phyloP scores from a whole-genome alignment of 2,113 vertebrate species.

The Axis porcinus region DNA sequence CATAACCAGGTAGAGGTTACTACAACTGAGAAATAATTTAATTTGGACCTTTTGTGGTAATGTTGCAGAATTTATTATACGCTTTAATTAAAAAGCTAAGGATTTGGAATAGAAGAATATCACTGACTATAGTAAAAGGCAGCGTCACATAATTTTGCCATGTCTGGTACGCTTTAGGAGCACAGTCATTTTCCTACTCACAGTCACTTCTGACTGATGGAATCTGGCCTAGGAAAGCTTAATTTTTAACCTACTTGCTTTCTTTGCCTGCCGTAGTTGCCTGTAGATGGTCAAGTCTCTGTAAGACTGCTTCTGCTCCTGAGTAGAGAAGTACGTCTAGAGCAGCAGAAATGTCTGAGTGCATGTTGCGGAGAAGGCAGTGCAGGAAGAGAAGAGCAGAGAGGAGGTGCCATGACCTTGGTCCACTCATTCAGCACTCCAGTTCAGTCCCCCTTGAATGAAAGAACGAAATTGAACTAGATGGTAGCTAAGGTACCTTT shows the following conservation, averaged over 20 bases:
- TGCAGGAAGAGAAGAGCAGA: not conserved
- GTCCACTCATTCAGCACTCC: not conserved
- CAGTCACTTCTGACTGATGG: not conserved
- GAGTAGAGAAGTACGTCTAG: not conserved
- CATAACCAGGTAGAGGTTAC: not conserved
- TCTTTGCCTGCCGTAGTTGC: not conserved
- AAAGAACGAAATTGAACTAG: not conserved
- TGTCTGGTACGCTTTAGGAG: not conserved
- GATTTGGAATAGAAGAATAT: not conserved
- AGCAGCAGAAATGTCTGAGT: not conserved
- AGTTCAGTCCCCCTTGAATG: not conserved
- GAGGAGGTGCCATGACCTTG: not conserved
- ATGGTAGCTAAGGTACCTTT: not conserved
- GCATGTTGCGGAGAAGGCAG: rapidly evolving
- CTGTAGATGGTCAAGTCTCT: not conserved
- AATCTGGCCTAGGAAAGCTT: not conserved
- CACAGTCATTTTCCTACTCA: not conserved
- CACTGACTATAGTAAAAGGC: not conserved
- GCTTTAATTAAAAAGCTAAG: not conserved
- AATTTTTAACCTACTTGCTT: not conserved
- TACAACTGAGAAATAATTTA: not conserved
- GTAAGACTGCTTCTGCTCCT: not conserved
- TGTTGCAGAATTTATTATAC: not conserved
- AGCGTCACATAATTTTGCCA: not conserved
- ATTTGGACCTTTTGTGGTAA: not conserved